phyloP scores from a whole-genome alignment of 2,888 invertebrate species.

The Ischnus inquisitorius region DNA sequence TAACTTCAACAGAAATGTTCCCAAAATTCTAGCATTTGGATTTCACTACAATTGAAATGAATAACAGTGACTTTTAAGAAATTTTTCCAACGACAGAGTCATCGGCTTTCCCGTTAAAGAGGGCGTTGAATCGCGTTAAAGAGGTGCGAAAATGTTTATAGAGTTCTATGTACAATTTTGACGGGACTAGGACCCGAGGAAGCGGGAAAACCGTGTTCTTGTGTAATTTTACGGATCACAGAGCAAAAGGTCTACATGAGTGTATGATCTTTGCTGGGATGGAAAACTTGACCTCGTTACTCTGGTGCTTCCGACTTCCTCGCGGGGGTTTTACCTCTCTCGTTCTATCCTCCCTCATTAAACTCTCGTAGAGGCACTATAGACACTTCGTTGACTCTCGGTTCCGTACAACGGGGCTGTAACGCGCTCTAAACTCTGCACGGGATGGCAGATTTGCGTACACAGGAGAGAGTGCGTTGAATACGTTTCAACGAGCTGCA shows the following conservation, averaged over 20 bases:
- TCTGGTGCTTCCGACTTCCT: slow-evolving; percentile 40
- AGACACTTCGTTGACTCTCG: slow-evolving; percentile 30
- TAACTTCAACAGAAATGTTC: too few species aligned
- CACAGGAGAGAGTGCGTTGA: neutral
- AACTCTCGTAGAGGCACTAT: slow-evolving; percentile 13
- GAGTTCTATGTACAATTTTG: neutral
- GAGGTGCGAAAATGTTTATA: neutral
- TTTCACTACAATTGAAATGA: too few species aligned
- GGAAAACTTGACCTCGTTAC: slow-evolving; percentile 77
- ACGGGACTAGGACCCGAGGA: neutral
- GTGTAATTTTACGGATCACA: slow-evolving; percentile 7
- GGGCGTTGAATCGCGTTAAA: too few species aligned
- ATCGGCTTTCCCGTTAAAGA: too few species aligned
- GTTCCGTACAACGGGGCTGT: slow-evolving; percentile 14
- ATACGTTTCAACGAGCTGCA: neutral
- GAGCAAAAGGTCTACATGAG: slow-evolving; percentile 10
- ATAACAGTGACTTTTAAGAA: too few species aligned
- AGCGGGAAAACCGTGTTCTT: neutral
- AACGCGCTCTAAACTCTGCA: neutral
- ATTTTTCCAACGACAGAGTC: too few species aligned
- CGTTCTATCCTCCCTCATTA: slow-evolving; percentile 28
- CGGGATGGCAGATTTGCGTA: neutral
- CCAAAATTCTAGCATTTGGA: too few species aligned
- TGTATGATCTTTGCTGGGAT: slow-evolving; percentile 36
- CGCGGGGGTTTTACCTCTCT: slow-evolving; percentile 45